Evolutionary conservation across 1,140 invertebrate species (phyloP), one percentile per base, ranked within the genome.

Genomic region (Caenorhabditis brenneri): DNA sequence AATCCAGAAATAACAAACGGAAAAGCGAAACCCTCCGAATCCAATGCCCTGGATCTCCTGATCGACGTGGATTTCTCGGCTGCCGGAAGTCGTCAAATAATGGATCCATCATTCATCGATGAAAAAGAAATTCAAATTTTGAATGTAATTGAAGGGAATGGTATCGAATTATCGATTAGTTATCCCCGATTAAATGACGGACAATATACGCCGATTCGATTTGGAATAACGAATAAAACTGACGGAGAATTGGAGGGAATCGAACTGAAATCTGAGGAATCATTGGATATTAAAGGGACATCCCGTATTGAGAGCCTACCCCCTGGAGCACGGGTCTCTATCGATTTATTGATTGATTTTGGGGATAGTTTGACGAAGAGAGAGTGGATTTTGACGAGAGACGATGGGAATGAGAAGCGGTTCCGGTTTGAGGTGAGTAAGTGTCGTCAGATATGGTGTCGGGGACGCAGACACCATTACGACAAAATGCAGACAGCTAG

Each of bases 331-430:
- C 19, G 58, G 29, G 33, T 49, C 2, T 74, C 78, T 9, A 29
- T 79, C 2, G 22, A 51, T 58, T 24, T 84, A 12, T 22, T 42
- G 24, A 22, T 84, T 7, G 78, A 79, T 80, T 27, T 84, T 9
- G 27, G 89, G 90, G 22, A 94, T 94, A 0, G 91, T 97, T 85
- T 96, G 95, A 16, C 93, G 98, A 31, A 96, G 96, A 86, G 97
- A 98, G 91, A 95, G 95, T 4, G 96, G 95, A 58, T 95, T 97
- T n/a, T n/a, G n/a, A n/a, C n/a, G n/a, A n/a, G n/a, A n/a, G n/a
- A n/a, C n/a, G n/a, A n/a, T n/a, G n/a, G n/a, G n/a, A n/a, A n/a
- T n/a, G n/a, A n/a, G n/a, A n/a, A n/a, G n/a, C n/a, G n/a, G n/a
- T n/a, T n/a, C n/a, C n/a, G n/a, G n/a, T 93, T 98, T 31, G 94